phyloP scores from a whole-genome alignment of 2,888 invertebrate species.

The Lydus trimaculatus region DNA sequence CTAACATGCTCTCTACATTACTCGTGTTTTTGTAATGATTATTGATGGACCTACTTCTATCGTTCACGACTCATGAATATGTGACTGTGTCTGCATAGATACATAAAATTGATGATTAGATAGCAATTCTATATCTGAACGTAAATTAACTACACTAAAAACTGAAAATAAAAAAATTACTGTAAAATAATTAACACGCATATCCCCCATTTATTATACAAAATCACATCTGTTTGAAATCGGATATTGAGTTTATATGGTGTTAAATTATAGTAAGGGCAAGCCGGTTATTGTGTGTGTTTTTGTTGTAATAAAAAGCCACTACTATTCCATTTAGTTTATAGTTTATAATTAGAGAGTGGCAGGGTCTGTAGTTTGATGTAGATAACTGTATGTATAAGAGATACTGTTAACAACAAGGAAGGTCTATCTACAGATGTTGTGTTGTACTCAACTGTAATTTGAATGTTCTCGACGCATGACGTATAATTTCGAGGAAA shows the following conservation, averaged over 20 bases:
- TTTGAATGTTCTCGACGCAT: conserved; percentile 41
- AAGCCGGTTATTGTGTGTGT: conserved; percentile 33
- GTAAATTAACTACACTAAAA: not conserved
- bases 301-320: conserved; percentile 41
- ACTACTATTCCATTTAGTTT: conserved; percentile 37
- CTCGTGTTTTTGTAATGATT: conserved; percentile 47
- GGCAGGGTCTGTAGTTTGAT: conserved; percentile 30
- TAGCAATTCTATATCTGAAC: conserved; percentile 30
- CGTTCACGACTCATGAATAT: conserved; percentile 45
- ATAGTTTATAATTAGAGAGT: conserved; percentile 37
- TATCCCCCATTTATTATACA: conserved; percentile 22
- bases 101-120: conserved; percentile 39
- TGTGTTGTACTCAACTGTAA: conserved; percentile 34
- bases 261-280: conserved; percentile 27
- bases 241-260: conserved; percentile 28
- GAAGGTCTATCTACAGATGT: conserved; percentile 33
- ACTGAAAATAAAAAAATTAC: not conserved
- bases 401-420: conserved; percentile 31
- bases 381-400: conserved; percentile 34
- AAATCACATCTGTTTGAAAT: conserved; percentile 35
- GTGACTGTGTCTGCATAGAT: conserved; percentile 46
- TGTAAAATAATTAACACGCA: not conserved
- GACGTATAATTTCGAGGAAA: conserved; percentile 35
- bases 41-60: conserved; percentile 45
- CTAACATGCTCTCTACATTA: conserved; percentile 41